Percentiles rank a stretch among this genome's conserved stretches.
Conservation (phyloP, 2,113 vertebrate species). For the Neoarius graeffei region DNA sequence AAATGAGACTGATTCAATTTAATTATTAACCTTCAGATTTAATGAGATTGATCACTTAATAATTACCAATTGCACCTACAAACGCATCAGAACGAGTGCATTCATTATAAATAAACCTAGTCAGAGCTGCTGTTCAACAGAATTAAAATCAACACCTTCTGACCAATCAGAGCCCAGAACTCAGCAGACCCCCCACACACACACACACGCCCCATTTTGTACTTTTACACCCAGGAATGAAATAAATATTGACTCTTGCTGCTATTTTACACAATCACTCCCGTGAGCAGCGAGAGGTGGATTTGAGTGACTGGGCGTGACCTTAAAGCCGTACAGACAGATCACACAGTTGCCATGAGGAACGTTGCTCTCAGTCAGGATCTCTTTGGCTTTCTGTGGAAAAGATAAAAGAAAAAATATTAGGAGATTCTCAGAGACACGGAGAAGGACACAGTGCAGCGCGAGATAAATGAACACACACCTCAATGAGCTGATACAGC, state of each 20-base stretch:
- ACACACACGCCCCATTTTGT: too few relatives aligned
- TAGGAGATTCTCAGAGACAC: background rate
- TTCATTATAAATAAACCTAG: background rate
- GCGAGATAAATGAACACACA: conserved; percentile 3
- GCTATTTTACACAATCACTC: too few relatives aligned
- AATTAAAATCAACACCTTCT: background rate
- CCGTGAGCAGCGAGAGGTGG: too few relatives aligned
- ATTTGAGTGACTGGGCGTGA: conserved; percentile 40
- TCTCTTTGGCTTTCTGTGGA: conserved; percentile 92
- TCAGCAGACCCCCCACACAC: too few relatives aligned
- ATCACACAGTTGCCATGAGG: conserved; percentile 94
- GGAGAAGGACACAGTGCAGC: background rate
- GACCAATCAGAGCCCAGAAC: background rate
- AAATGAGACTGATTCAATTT: too few relatives aligned
- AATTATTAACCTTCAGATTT: too few relatives aligned
- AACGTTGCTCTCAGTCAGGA: conserved; percentile 95
- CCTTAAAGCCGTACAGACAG: conserved; percentile 92
- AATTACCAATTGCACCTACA: too few relatives aligned
- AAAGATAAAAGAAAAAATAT: conserved; percentile 1
- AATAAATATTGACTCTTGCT: too few relatives aligned
- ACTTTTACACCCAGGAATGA: too few relatives aligned
- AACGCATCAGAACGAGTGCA: too few relatives aligned
- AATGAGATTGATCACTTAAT: too few relatives aligned
- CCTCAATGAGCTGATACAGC: conserved; percentile 79
- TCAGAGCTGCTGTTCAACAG: background rate